A percentile compares a stretch with the other conserved stretches of the same genome.
phyloP scores from a whole-genome alignment of 2,113 vertebrate genomes.

The Microcebus murinus region DNA sequence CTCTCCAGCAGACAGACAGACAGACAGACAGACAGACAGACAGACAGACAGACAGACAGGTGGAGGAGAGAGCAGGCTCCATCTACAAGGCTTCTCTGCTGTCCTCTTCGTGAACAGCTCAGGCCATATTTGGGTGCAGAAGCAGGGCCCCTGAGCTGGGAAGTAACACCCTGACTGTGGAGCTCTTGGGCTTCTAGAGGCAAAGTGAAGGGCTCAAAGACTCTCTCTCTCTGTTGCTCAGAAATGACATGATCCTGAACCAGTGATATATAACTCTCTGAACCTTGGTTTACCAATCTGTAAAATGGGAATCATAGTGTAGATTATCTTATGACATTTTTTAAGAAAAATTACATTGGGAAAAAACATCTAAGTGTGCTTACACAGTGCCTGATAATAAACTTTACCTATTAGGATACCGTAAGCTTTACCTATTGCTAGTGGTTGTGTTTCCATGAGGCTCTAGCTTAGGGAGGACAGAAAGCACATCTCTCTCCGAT shows the following conservation, averaged over 20 bases:
- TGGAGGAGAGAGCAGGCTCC: not conserved
- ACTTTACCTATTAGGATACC: not conserved
- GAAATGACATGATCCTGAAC: not conserved
- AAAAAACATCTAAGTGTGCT: not conserved
- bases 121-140: too few relatives aligned
- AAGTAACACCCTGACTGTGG: not conserved
- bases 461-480: not conserved
- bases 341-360: not conserved
- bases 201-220: not conserved
- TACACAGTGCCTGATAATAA: not conserved
- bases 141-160: too few relatives aligned
- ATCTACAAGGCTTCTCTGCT: fast-evolving
- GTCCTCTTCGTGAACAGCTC: fast-evolving
- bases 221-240: not conserved
- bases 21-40: not conserved
- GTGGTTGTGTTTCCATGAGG: not conserved
- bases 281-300: not conserved
- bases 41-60: not conserved
- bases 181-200: not conserved
- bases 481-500: not conserved
- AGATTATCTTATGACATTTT: not conserved
- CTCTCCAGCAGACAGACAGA: not conserved
- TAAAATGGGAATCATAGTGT: not conserved
- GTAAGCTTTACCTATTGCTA: too few relatives aligned
- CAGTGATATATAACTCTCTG: not conserved